Base-by-base conservation (phyloP, 1,140 invertebrate genomes). In the Pteromalus puparum region DNA sequence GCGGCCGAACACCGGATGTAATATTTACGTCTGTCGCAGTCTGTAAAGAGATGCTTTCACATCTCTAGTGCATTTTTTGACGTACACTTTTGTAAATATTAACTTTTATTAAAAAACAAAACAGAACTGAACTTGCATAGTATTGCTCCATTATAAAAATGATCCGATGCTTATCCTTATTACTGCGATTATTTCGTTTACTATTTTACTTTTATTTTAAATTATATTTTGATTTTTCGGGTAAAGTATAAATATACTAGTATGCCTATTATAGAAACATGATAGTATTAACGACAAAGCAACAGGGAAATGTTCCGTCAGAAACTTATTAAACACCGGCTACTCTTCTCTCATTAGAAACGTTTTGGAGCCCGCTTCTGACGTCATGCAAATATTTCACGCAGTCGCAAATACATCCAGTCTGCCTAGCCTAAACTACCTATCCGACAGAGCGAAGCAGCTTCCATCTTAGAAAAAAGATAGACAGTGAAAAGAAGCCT, bases 81-180 rank as follows among this genome's bases (percentile, higher is more conserved):
- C n/a, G 48, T 75, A 70, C 34, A 84, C 34, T 81, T 79, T 85
- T 85, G 84, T 85, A 85, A 85, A 85, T 85, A 85, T 73, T 76
- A 85, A 82, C 48, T 78, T 85, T 85, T 78, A 85, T 78, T 78
- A 85, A 85, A 85, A 81, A 85, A 26, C 46, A 53, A 53, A 24
- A n/a, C 1, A n/a, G 26, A 80, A 34, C 65, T 61, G 73, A 77
- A 83, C 18, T 72, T 72, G 78, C 28, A 83, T 65, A 48, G 5
- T 76, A 68, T 18, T 82, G 34, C 9, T 28, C 48, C 48, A 2
- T 76, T 74, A n/a, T 24, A 21, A 26, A 61, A 46, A 61, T 73
- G n/a, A 48, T 26, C 18, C 26, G 65, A 15, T 75, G 48, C 5
- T 12, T 34, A 48, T 42, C 21, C 61, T 81, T 53, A 21, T 48